Evolutionary conservation across 1,140 invertebrate species (phyloP), one percentile per base, ranked within the genome.

Genomic region (Lepidostoma basale): DNA sequence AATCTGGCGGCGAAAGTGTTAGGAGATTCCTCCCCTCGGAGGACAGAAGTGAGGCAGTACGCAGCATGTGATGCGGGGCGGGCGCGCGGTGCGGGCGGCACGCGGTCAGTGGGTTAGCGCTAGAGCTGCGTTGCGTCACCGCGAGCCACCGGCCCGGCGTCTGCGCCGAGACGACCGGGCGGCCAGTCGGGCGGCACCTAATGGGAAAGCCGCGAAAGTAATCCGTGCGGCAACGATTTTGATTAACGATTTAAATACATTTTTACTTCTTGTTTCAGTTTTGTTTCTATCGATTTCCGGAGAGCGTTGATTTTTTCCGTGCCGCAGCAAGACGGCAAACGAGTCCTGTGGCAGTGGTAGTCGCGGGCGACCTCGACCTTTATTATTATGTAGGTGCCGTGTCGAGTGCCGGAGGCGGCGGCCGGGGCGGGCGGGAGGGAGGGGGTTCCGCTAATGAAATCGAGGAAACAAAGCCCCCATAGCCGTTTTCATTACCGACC

Each of bases 21-120:
- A 36, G 18, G 30, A 36, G 20, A 18, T 14, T 16, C 22, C 18
- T 40, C 39, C 22, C 12, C 16, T 16, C 18, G 30, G 36, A 14
- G 25, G 58, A n/a, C n/a, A 9, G 5, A 33, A 16, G n/a, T 4
- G 56, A n/a, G n/a, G n/a, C n/a, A n/a, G 10, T 14, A 44, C 42
- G 18, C 12, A 8, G 8, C 42, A 44, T 23, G 44, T 12, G n/a
- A 44, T 23, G 44, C n/a, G n/a, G 36, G 20, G 47, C 12, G n/a
- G 10, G 49, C 36, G 23, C 23, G 39, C 30, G 42, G 33, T 40
- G 49, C 64, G 10, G n/a, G 9, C 59, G 64, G 54, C 54, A 59
- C 49, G 66, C 66, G 66, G 66, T 68, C 66, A 68, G 40, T 68
- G 66, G 66, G 66, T 68, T 68, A 62, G 54, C n/a, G 9, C 42